Evolutionary conservation across 2,797 vertebrate genomes (phyloP), one percentile per base, ranked within the genome.

Genomic region (Parotocinclus haroldoi): DNA sequence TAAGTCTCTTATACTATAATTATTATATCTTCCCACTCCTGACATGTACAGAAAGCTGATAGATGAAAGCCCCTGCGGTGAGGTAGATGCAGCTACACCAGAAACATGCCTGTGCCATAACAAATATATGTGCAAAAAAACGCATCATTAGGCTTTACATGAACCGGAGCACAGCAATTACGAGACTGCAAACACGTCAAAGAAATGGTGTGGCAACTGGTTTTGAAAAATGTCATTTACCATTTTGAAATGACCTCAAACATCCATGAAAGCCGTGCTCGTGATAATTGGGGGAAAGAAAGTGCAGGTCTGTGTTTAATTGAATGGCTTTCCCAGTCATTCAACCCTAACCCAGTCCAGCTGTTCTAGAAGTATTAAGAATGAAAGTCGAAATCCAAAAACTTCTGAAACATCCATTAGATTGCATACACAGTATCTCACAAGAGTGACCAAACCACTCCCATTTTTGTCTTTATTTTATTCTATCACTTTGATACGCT

Each of bases 1-100:
- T 58, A 70, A 55, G 54, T 58, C 18, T 58, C 10, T 60, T 39
- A n/a, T 45, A 57, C 48, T 39, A 49, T 72, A 65, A 66, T 68
- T 63, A 64, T 18, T 18, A 45, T 40, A 66, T 17, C 38, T 57
- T 46, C 48, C 57, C 37, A 3, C 10, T 81, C 50, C 16, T 76
- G 44, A 19, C 64, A 52, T 3, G 37, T 38, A 60, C 55, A 36
- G 44, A 49, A 42, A 11, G 27, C 46, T 51, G 14, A 45, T 37
- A 16, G 40, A 45, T 45, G 18, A 52, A 52, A 58, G 38, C 6
- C 10, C n/a, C 2, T 3, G 37, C 49, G 37, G 8, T 57, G 40
- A 40, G 42, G 14, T 17, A 38, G 18, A 44, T 7, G 6, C n/a
- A 39, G 46, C 58, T 12, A 52, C 19, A 40, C 16, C 10, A 17